phyloP scores from a whole-genome alignment of 2,797 vertebrate genomes.

The Gambusia yucatana region DNA sequence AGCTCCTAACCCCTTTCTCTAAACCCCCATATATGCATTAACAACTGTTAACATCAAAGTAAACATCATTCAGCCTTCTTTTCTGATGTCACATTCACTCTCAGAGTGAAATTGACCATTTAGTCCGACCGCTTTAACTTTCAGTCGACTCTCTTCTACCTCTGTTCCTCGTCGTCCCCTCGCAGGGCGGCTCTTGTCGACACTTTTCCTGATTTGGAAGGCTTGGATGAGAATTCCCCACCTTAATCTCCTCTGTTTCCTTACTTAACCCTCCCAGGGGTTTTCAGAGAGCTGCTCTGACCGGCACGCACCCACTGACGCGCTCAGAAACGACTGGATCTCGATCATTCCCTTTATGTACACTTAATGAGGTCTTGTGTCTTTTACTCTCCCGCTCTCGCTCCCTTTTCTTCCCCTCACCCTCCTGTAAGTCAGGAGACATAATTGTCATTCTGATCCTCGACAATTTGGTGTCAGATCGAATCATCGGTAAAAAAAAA shows the following conservation, averaged over 20 bases:
- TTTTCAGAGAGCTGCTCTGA: slow-evolving; percentile 52
- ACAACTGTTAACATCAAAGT: slow-evolving; percentile 17
- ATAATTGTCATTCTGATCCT: slow-evolving; percentile 42
- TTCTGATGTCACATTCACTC: background rate
- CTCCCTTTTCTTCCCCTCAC: slow-evolving; percentile 1
- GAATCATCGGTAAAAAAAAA: slow-evolving; percentile 25
- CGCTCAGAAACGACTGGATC: slow-evolving; percentile 45
- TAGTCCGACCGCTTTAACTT: slow-evolving; percentile 20
- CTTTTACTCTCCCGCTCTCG: slow-evolving; percentile 29
- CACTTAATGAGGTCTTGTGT: slow-evolving; percentile 75
- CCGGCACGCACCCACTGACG: slow-evolving; percentile 44
- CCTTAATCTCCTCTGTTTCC: slow-evolving; percentile 82
- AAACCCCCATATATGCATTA: slow-evolving; percentile 17
- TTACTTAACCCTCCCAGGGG: slow-evolving; percentile 78
- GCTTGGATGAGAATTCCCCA: slow-evolving; percentile 80
- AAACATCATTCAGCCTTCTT: slow-evolving; percentile 10
- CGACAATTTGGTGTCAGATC: slow-evolving; percentile 36
- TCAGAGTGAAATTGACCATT: background rate
- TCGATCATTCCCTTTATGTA: slow-evolving; percentile 24
- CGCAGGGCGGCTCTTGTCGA: slow-evolving; percentile 65
- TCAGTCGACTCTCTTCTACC: slow-evolving; percentile 7
- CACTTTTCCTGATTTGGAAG: slow-evolving; percentile 82
- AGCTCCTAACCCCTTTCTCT: slow-evolving; percentile 30
- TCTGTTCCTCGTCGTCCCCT: slow-evolving; percentile 62
- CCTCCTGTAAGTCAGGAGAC: slow-evolving; percentile 45